A percentile compares a stretch with the other conserved stretches of the same genome.
phyloP scores from a whole-genome alignment of 2,888 invertebrate species.

The Eudemis profundana region DNA sequence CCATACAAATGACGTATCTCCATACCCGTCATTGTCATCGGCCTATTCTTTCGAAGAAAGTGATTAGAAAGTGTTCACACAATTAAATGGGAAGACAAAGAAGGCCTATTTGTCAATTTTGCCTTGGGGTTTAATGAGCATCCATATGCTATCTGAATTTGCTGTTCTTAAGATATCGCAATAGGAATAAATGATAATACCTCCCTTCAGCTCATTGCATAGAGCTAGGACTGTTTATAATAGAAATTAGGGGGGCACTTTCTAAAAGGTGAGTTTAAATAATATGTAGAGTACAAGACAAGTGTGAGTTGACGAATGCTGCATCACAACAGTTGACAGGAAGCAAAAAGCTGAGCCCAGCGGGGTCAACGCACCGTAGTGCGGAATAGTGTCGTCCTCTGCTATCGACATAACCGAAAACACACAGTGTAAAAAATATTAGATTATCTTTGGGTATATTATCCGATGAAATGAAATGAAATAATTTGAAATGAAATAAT shows the following conservation, averaged over 20 bases:
- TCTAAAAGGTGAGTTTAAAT: background rate
- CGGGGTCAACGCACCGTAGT: constrained; percentile 34
- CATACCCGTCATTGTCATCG: constrained; percentile 25
- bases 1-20: constrained; percentile 23
- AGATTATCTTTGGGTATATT: too few relatives aligned
- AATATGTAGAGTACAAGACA: constrained; percentile 4
- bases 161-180: background rate
- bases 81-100: constrained; percentile 27
- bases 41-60: constrained; percentile 36
- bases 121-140: constrained; percentile 14
- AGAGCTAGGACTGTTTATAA: too few relatives aligned
- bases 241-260: background rate
- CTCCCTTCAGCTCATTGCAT: too few relatives aligned
- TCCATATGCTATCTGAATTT: too few relatives aligned
- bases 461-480: too few relatives aligned
- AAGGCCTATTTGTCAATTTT: constrained; percentile 30
- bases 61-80: constrained; percentile 41
- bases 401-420: constrained; percentile 19
- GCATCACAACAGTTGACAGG: constrained; percentile 42
- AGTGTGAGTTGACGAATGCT: constrained; percentile 28
- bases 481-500: too few relatives aligned
- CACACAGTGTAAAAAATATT: background rate
- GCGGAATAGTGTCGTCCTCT: background rate
- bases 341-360: constrained; percentile 41
- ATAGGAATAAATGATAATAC: too few relatives aligned